phyloP scores from a whole-genome alignment of 2,113 vertebrate species.

The Oxygymnocypris stewartii region DNA sequence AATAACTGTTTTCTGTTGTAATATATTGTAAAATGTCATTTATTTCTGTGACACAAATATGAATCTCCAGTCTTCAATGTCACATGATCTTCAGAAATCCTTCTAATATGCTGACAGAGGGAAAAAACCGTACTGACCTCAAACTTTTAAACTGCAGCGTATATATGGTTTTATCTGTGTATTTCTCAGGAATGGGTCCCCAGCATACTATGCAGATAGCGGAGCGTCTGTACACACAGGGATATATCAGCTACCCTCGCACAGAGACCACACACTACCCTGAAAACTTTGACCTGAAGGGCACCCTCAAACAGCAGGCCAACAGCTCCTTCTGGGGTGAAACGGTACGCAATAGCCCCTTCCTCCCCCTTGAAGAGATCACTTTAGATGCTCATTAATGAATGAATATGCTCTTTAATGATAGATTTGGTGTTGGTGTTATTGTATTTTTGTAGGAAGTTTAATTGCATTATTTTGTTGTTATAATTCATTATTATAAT shows the following conservation, averaged over 20 bases:
- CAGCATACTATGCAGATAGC: conserved; percentile 97
- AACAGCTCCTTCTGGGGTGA: conserved; percentile 89
- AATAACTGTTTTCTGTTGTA: background rate
- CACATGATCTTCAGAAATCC: background rate
- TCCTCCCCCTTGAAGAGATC: background rate
- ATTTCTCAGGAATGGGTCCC: conserved; percentile 86
- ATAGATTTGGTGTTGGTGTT: background rate
- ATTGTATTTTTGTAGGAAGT: background rate
- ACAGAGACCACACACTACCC: conserved; percentile 98
- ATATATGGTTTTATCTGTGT: background rate
- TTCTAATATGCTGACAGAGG: background rate
- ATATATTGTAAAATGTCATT: background rate
- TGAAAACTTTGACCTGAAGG: conserved; percentile 95
- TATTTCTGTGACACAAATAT: background rate
- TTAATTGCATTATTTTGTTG: background rate
- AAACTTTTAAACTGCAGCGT: background rate
- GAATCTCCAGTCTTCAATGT: background rate
- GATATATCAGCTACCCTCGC: conserved; percentile 97
- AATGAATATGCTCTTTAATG: background rate
- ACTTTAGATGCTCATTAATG: background rate
- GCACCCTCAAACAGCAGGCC: conserved; percentile 85
- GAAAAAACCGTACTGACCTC: background rate
- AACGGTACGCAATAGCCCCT: conserved; percentile 74
- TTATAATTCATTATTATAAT: background rate
- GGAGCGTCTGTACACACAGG: conserved; percentile 94